Conservation (phyloP, 2,888 invertebrate species). For the Trichacis sp. region DNA sequence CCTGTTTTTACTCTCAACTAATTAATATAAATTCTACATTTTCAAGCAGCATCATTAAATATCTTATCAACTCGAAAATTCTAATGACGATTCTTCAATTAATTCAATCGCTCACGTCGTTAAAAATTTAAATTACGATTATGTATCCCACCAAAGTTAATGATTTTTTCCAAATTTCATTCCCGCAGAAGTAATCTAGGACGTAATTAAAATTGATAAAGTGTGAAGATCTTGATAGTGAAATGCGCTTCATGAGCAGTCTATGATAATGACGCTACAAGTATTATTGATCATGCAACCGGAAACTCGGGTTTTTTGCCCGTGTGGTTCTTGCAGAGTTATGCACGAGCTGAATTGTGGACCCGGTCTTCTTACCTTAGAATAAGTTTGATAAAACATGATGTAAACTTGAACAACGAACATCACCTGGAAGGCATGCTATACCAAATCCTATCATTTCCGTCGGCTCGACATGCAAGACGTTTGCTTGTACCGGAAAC, state of each 20-base stretch:
- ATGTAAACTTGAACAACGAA: slow-evolving; percentile 31
- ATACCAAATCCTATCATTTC: slow-evolving; percentile 33
- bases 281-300: slow-evolving; percentile 30
- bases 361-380: slow-evolving; percentile 20
- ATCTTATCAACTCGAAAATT: too few species aligned
- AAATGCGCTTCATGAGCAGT: not conserved
- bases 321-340: not conserved
- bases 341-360: slow-evolving; percentile 1
- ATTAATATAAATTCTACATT: too few species aligned
- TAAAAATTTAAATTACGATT: too few species aligned
- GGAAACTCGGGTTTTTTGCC: slow-evolving; percentile 22
- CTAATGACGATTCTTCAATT: too few species aligned
- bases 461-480: slow-evolving; percentile 29
- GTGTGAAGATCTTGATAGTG: not conserved
- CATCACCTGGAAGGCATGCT: slow-evolving; percentile 32
- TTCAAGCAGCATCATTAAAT: too few species aligned
- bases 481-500: slow-evolving; percentile 20
- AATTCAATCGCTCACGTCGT: too few species aligned
- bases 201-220: too few species aligned
- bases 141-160: too few species aligned
- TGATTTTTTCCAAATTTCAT: too few species aligned
- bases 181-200: too few species aligned
- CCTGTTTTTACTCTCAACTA: too few species aligned
- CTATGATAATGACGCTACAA: not conserved
- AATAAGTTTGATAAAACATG: slow-evolving; percentile 32